These are phyloP conservation scores for Metaphire vulgaris DNA, from an alignment of 1,140 invertebrate species.

Conservation along the genomic window DNA sequence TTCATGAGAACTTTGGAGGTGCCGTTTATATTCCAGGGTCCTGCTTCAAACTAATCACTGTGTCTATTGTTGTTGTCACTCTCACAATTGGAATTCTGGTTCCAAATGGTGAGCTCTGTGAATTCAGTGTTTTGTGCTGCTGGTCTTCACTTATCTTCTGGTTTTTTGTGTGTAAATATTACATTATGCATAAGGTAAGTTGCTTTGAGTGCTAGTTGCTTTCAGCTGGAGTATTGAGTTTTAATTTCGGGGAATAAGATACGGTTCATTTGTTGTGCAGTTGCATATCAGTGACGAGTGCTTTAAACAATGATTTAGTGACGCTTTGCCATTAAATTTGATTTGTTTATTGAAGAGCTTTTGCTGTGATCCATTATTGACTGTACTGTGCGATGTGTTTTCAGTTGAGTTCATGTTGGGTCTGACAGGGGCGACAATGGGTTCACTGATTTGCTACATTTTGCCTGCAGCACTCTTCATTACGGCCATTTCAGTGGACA, in stretches of 20 bases:
- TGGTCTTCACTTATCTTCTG: too few species aligned
- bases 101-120: slow-evolving; percentile 53
- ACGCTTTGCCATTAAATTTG: too few species aligned
- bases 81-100: slow-evolving; percentile 62
- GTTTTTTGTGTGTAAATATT: too few species aligned
- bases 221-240: too few species aligned
- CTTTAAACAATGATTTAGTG: too few species aligned
- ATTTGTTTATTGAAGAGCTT: too few species aligned
- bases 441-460: slow-evolving; percentile 85
- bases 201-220: too few species aligned
- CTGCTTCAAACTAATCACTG: slow-evolving; percentile 71
- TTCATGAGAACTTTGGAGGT: slow-evolving; percentile 52
- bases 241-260: too few species aligned
- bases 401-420: slow-evolving; percentile 84
- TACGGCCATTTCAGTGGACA: slow-evolving; percentile 44
- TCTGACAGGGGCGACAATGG: slow-evolving; percentile 85
- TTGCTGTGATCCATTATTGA: slow-evolving; percentile 66
- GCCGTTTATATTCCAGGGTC: slow-evolving; percentile 67
- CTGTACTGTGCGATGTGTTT: slow-evolving; percentile 10
- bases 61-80: slow-evolving; percentile 67
- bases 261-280: too few species aligned
- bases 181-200: too few species aligned
- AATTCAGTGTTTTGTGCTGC: too few species aligned
- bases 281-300: too few species aligned
- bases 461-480: slow-evolving; percentile 70